Percentiles rank a stretch among this genome's conserved stretches.
phyloP scores from a whole-genome alignment of 35 echinoderm and acorn worm genomes.

The Heliocidaris tuberculata region DNA sequence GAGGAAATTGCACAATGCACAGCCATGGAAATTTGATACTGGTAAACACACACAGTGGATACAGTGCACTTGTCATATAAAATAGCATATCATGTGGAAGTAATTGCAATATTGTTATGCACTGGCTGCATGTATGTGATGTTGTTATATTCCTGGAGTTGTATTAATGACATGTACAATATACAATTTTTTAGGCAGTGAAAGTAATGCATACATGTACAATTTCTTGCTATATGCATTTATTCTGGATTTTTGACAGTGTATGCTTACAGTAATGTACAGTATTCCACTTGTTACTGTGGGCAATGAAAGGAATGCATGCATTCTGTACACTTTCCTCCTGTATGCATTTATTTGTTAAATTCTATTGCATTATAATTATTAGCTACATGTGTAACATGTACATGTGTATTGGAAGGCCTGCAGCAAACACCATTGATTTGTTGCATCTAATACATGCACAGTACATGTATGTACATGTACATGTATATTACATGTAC shows the following conservation, averaged over 20 bases:
- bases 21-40: not conserved
- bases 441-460: not conserved
- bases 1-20: slow-evolving; percentile 10
- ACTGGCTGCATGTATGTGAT: no score
- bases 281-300: not conserved
- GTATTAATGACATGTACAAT: no score
- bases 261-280: not conserved
- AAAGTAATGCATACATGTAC: not conserved
- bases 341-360: no score
- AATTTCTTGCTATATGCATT: not conserved
- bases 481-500: not conserved
- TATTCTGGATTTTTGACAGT: not conserved
- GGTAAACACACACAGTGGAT: not conserved
- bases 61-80: not conserved
- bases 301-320: not conserved
- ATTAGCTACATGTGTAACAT: no score
- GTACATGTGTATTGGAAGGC: no score
- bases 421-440: no score
- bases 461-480: not conserved
- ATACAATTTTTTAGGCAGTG: no score
- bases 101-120: not conserved
- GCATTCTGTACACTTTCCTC: no score
- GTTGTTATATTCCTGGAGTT: no score
- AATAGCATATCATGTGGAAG: not conserved
- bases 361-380: no score